These are phyloP conservation scores for Dendrolimus houi DNA, from an alignment of 2,888 invertebrate species.

Conservation along the genomic window DNA sequence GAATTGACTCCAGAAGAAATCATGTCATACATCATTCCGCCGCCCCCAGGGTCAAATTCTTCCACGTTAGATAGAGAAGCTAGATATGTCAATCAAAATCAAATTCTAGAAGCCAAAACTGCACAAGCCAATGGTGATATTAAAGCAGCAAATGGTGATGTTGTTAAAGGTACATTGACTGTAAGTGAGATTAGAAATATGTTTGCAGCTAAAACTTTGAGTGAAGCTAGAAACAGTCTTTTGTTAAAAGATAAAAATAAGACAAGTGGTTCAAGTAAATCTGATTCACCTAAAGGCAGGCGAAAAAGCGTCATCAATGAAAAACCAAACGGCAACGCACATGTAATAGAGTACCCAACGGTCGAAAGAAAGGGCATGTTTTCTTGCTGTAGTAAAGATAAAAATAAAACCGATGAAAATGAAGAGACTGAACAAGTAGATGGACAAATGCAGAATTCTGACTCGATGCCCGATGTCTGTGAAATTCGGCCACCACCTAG, in stretches of 20 bases:
- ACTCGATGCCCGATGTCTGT: slow-evolving; percentile 63
- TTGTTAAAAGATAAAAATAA: slow-evolving; percentile 65
- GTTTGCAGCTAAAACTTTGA: slow-evolving; percentile 66
- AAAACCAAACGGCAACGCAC: slow-evolving; percentile 62
- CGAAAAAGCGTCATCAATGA: slow-evolving; percentile 56
- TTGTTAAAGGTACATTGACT: slow-evolving; percentile 75
- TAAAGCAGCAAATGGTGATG: slow-evolving; percentile 59
- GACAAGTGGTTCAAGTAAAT: slow-evolving; percentile 39
- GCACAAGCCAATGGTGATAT: slow-evolving; percentile 28
- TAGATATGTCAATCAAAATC: slow-evolving; percentile 55
- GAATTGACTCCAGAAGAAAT: slow-evolving; percentile 89
- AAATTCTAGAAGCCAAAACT: slow-evolving; percentile 45
- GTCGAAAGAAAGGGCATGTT: slow-evolving; percentile 84
- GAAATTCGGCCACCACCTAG: slow-evolving; percentile 80
- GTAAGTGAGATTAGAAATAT: slow-evolving; percentile 73
- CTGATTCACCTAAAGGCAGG: slow-evolving; percentile 64
- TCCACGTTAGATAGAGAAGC: slow-evolving; percentile 64
- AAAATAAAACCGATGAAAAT: slow-evolving; percentile 69
- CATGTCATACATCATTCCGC: slow-evolving; percentile 90
- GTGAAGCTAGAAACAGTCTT: slow-evolving; percentile 70
- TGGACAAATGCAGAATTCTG: slow-evolving; percentile 49
- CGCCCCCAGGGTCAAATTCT: slow-evolving; percentile 77
- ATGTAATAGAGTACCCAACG: slow-evolving; percentile 83
- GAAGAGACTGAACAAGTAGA: slow-evolving; percentile 59
- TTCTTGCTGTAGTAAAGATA: slow-evolving; percentile 81